phyloP scores from a whole-genome alignment of 2,888 invertebrate species.

The Hydropsyche betteni region DNA sequence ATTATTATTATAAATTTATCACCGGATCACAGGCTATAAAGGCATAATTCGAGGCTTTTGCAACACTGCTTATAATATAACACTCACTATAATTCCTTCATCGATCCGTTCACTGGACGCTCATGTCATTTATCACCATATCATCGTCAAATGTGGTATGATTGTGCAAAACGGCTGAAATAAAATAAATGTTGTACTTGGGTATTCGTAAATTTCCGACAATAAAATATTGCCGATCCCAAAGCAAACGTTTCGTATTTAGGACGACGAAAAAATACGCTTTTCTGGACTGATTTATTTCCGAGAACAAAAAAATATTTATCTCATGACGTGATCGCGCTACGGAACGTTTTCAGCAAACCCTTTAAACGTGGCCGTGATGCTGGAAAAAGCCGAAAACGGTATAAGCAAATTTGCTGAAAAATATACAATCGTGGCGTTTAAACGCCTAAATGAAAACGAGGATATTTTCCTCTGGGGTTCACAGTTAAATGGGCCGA shows the following conservation, averaged over 20 bases:
- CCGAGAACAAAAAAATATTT: not conserved
- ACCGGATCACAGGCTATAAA: constrained; percentile 5
- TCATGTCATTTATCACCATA: no score
- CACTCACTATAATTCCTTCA: constrained; percentile 28
- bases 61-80: not conserved
- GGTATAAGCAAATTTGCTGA: no score
- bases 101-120: not conserved
- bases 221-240: no score
- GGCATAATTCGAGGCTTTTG: not conserved
- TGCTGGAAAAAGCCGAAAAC: not conserved
- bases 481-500: not conserved
- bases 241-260: no score
- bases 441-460: not conserved
- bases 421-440: not conserved
- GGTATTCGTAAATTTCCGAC: no score
- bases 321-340: constrained; percentile 3
- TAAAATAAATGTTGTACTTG: no score
- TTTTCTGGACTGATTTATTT: constrained; percentile 6
- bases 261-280: no score
- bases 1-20: not conserved
- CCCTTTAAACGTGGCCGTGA: not conserved
- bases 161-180: no score
- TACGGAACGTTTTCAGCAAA: constrained; percentile 5
- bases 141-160: no score
- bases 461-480: not conserved